Evolutionary conservation across 2,113 vertebrate species (phyloP).

Genomic region (Rhipidura dahli): DNA sequence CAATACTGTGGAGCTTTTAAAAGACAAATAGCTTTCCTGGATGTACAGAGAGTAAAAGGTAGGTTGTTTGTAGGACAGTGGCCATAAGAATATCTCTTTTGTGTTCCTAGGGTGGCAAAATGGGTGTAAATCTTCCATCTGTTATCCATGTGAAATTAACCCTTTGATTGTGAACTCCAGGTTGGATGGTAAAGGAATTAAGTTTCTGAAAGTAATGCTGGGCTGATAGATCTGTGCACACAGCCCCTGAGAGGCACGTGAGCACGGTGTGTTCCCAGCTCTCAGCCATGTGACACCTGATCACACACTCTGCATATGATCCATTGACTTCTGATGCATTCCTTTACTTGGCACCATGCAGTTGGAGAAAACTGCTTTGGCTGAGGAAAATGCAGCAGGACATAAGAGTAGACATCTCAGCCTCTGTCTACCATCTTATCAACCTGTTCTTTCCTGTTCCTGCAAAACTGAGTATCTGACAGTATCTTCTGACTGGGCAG

Average conservation of each 20-base stretch:
- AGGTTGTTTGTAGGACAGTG: neutral
- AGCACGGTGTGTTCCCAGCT: neutral
- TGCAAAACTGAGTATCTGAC: neutral
- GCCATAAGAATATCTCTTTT: neutral
- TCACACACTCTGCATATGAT: neutral
- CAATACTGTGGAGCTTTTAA: neutral
- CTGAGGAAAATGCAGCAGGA: neutral
- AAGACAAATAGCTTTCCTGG: neutral
- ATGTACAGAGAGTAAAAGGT: neutral
- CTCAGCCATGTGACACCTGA: neutral
- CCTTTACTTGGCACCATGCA: neutral
- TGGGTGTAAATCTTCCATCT: neutral
- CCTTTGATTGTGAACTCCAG: neutral
- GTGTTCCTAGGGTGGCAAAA: neutral
- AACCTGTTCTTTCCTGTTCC: neutral
- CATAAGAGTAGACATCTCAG: accelerated
- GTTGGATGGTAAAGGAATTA: neutral
- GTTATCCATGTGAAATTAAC: neutral
- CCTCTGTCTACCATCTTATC: neutral
- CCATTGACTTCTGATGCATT: neutral
- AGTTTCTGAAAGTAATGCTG: neutral
- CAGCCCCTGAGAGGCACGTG: accelerated
- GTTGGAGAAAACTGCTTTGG: neutral
- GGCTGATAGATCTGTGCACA: neutral
- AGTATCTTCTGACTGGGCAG: neutral